Percentiles rank a stretch among this genome's conserved stretches.
Evolutionary conservation across 2,113 vertebrate species (phyloP).

Genomic region (Ciconia stormi): DNA sequence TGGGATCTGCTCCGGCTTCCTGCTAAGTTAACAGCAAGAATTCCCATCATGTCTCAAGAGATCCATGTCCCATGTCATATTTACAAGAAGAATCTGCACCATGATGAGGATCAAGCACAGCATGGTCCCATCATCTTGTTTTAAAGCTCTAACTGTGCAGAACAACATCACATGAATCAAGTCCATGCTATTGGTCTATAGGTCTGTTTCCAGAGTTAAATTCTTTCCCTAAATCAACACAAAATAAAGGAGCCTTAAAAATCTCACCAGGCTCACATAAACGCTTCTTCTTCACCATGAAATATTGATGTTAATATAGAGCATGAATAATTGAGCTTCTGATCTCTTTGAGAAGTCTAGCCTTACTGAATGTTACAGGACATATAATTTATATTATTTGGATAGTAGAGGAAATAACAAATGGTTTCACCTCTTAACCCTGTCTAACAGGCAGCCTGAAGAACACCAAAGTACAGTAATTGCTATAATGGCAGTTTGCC

Average conservation of each 20-base stretch:
- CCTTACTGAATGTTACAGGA: background rate
- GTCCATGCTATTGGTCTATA: background rate
- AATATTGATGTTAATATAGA: slow-evolving; percentile 7
- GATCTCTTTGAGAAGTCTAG: background rate
- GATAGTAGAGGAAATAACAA: slow-evolving; percentile 2
- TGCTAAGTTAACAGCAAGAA: background rate
- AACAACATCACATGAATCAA: background rate
- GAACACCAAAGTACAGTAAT: background rate
- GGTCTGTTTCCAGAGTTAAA: background rate
- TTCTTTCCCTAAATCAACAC: background rate
- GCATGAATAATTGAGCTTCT: slow-evolving; percentile 1
- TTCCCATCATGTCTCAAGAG: background rate
- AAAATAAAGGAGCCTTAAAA: background rate
- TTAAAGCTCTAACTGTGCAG: background rate
- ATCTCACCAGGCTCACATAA: background rate
- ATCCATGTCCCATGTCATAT: background rate
- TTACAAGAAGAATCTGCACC: background rate
- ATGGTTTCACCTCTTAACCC: background rate
- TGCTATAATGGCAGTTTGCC: slow-evolving; percentile 6
- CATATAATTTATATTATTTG: background rate
- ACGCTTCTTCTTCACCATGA: background rate
- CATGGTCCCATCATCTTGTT: background rate
- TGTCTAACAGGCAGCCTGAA: background rate
- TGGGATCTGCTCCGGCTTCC: background rate
- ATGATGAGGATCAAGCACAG: background rate